Evolutionary conservation across 2,888 invertebrate genomes (phyloP).

Genomic region (Tanaodytes sp.): DNA sequence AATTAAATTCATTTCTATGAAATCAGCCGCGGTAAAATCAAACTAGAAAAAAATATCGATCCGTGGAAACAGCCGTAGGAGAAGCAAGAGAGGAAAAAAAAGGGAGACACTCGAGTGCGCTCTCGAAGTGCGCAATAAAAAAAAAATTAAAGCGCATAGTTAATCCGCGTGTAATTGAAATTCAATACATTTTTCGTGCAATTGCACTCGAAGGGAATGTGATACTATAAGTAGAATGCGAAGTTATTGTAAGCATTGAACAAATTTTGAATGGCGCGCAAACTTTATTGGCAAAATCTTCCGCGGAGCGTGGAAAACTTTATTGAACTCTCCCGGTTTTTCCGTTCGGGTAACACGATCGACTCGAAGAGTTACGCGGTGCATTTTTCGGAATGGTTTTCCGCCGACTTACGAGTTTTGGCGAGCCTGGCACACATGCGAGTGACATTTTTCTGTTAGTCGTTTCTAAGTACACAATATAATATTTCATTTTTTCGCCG

Average conservation of each 20-base stretch:
- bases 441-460: slow-evolving; percentile 54
- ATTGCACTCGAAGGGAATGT: no score
- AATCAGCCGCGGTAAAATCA: no score
- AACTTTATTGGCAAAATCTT: slow-evolving; percentile 50
- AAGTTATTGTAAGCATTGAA: slow-evolving; percentile 51
- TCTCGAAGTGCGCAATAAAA: no score
- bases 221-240: no score
- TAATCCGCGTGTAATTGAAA: no score
- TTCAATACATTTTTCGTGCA: no score
- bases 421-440: slow-evolving; percentile 48
- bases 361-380: slow-evolving; percentile 50
- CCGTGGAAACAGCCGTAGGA: no score
- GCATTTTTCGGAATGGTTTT: slow-evolving; percentile 53
- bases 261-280: slow-evolving; percentile 44
- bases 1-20: no score
- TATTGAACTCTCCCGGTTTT: slow-evolving; percentile 50
- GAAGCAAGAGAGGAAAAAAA: no score
- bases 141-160: no score
- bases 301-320: slow-evolving; percentile 46
- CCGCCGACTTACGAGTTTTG: slow-evolving; percentile 52
- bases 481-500: slow-evolving; percentile 53
- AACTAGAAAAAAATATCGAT: no score
- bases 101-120: no score
- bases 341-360: slow-evolving; percentile 49
- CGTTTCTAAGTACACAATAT: slow-evolving; percentile 51